A percentile compares a stretch with the other conserved stretches of the same genome.
phyloP scores from a whole-genome alignment of 2,888 invertebrate genomes.

The Mechanitis messenoides region DNA sequence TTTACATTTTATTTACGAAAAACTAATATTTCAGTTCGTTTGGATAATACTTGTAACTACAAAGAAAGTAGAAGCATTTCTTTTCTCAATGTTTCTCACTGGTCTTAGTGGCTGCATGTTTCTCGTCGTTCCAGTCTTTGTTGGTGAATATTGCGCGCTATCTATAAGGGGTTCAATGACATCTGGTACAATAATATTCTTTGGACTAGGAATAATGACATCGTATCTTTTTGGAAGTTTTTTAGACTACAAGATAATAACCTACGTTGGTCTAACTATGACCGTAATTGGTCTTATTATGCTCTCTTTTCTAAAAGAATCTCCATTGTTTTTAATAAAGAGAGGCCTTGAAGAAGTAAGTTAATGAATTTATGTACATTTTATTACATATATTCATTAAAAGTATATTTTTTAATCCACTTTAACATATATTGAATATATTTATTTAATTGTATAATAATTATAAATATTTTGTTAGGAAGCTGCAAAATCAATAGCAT shows the following conservation, averaged over 20 bases:
- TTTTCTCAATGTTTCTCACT: conserved; percentile 46
- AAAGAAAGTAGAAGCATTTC: conserved; percentile 45
- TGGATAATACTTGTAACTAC: conserved; percentile 46
- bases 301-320: conserved; percentile 45
- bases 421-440: neutral
- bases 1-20: neutral
- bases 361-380: conserved; percentile 31
- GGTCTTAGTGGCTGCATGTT: conserved; percentile 47
- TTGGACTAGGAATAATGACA: conserved; percentile 48
- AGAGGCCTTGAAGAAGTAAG: conserved; percentile 49
- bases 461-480: conserved; percentile 40
- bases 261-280: conserved; percentile 43
- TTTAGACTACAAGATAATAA: conserved; percentile 45
- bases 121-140: conserved; percentile 46
- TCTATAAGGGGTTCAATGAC: conserved; percentile 56
- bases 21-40: conserved; percentile 38
- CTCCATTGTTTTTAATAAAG: conserved; percentile 52
- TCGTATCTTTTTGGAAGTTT: conserved; percentile 54
- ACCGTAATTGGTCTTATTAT: conserved; percentile 36
- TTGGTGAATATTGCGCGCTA: conserved; percentile 56
- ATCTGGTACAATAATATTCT: conserved; percentile 46
- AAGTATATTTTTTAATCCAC: neutral
- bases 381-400: conserved; percentile 8
- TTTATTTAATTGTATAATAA: neutral
- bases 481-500: conserved; percentile 48